Base-by-base conservation (phyloP, 53 echinoderm and acorn worm species). In the Stichopus horrens region DNA sequence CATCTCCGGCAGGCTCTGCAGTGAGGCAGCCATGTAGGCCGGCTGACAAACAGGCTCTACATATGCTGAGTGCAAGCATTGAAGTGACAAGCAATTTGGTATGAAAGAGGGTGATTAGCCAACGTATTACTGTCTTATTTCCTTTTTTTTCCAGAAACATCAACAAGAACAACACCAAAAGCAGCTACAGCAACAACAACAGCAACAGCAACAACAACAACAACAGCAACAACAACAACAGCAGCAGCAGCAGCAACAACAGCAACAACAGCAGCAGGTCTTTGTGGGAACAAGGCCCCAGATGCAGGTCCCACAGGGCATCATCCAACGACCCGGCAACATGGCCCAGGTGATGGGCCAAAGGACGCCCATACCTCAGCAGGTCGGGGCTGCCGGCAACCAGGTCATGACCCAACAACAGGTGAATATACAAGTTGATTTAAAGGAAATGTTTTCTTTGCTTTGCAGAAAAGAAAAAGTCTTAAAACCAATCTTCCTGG, bases 241-340 rank as follows among this genome's bases (percentile, higher is more conserved):
- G 75, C 76, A 79, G 11, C 90, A 88, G 88, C 91, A 91, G 88
- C 90, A 88, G 85, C 92, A 92, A 73, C 93, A 93, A 78, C 89
- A 86, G 7, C 84, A 83, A 6, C 83, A 83, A 37, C 84, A 83
- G 58, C 90, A 89, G 18, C 94, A 85, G 14, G 86, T 54, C 19
- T 86, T 77, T 53, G 71, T 80, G 57, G 79, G 79, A n/a, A 68
- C 74, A 9, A 84, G 86, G 86, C 90, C 86, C 16, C 91, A 88
- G 63, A 83, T 76, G 75, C 83, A 60, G 20, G 80, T 57, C 7
- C 88, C 83, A 18, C 37, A 37, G 37, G 81, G 63, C 9, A 89
- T 88, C 79, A 79, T 88, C 6, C 87, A 80, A 9, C 79, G 87
- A 53, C 87, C 74, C 59, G 91, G 81, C 23, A 74, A 56, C 74